Conservation (phyloP, 2,888 invertebrate genomes). For the Cephus rjabovi region DNA sequence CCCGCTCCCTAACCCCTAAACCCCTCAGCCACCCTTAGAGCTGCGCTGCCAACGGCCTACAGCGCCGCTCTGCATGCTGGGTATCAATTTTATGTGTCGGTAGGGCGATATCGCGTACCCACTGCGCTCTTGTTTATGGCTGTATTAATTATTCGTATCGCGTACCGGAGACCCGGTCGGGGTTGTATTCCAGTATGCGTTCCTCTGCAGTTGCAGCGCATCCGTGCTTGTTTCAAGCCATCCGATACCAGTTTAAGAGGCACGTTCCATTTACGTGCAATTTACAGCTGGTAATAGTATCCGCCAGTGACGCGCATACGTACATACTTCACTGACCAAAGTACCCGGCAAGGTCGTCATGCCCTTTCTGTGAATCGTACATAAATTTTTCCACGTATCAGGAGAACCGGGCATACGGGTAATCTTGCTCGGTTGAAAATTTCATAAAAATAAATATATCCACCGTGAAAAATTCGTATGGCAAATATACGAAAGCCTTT, state of each 20-base stretch:
- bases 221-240: conserved; percentile 37
- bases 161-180: conserved; percentile 41
- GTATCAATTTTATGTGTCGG: conserved; percentile 60
- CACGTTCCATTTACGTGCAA: conserved; percentile 43
- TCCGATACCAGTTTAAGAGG: conserved; percentile 42
- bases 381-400: no score
- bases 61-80: conserved; percentile 31
- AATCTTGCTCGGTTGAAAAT: no score
- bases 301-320: background rate
- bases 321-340: background rate
- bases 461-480: no score
- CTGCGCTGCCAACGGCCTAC: no score
- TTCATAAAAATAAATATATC: no score
- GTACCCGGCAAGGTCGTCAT: background rate
- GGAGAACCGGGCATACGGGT: no score
- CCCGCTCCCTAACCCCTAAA: no score
- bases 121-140: conserved; percentile 56
- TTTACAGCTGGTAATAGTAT: conserved; percentile 32
- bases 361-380: no score
- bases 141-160: conserved; percentile 65
- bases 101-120: conserved; percentile 47
- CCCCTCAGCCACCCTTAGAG: no score
- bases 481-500: no score
- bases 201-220: conserved; percentile 44
- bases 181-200: conserved; percentile 39